These are phyloP conservation scores for Acanthaster planci DNA, from an alignment of 35 echinoderm and acorn worm genomes.

Conservation along the genomic window DNA sequence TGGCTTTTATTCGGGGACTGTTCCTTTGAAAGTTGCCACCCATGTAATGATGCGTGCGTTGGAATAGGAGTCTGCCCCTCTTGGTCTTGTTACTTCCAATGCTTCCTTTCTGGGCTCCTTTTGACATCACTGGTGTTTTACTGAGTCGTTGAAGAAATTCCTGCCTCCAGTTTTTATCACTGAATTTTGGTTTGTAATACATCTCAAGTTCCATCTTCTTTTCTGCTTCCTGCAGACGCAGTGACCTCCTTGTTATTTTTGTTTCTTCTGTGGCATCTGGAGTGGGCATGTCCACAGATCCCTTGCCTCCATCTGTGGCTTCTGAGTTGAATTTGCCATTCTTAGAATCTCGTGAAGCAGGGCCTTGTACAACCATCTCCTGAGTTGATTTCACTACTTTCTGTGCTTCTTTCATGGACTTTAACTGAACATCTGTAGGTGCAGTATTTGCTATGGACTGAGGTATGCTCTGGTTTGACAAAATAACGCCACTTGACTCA, in stretches of 20 bases:
- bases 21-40: neutral
- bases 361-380: neutral
- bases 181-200: neutral
- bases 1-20: neutral
- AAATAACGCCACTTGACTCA: too few species aligned
- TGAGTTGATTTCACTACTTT: too few species aligned
- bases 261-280: conserved; percentile 7
- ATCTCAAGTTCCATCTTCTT: neutral
- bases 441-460: neutral
- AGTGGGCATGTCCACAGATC: neutral
- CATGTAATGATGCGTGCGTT: neutral
- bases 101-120: neutral
- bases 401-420: neutral
- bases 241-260: neutral
- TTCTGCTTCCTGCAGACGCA: neutral
- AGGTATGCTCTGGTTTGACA: too few species aligned
- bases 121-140: neutral
- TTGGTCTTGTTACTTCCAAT: neutral
- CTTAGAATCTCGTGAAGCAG: neutral
- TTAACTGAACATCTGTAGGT: neutral
- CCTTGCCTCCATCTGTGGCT: neutral
- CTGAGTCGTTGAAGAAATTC: neutral
- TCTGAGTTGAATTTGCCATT: neutral
- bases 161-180: neutral
- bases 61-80: neutral